Percentiles rank a stretch among this genome's conserved stretches.
Conservation (phyloP, 2,113 vertebrate species). For the Nothobranchius kuhntae region DNA sequence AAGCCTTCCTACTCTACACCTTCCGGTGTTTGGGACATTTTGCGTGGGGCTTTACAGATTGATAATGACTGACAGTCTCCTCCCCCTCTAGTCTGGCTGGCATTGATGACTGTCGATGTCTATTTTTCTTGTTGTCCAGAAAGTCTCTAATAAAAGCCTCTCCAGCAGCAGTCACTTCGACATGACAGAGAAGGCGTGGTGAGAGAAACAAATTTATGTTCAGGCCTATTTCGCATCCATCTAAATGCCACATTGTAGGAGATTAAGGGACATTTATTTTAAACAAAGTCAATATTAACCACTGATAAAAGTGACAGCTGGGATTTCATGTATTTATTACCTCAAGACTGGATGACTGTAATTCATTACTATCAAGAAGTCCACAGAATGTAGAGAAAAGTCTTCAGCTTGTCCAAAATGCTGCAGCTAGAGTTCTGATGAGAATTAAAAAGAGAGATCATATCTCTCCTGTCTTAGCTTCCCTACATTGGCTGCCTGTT, state of each 20-base stretch:
- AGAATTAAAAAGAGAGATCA: too few species aligned
- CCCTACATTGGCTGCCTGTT: too few species aligned
- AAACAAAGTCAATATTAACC: not conserved
- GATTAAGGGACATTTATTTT: not conserved
- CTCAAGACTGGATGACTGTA: too few species aligned
- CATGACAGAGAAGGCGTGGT: not conserved
- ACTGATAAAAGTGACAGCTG: too few species aligned
- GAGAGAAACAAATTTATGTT: not conserved
- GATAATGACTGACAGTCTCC: not conserved
- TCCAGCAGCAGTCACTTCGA: not conserved
- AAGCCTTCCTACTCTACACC: too few species aligned
- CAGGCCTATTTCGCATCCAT: not conserved
- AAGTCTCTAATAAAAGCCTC: not conserved
- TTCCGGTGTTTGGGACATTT: not conserved
- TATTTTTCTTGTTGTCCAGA: not conserved
- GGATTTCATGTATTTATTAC: too few species aligned
- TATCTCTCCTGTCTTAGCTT: too few species aligned
- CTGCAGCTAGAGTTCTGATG: too few species aligned
- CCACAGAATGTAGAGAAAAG: too few species aligned
- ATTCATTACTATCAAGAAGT: too few species aligned
- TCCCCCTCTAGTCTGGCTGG: not conserved
- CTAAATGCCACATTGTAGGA: not conserved
- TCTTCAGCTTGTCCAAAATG: too few species aligned
- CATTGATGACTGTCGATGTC: not conserved
- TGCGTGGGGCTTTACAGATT: not conserved